Percentiles rank a stretch among this genome's conserved stretches.
Conservation (phyloP, 2,113 vertebrate species). For the Percina caprodes region DNA sequence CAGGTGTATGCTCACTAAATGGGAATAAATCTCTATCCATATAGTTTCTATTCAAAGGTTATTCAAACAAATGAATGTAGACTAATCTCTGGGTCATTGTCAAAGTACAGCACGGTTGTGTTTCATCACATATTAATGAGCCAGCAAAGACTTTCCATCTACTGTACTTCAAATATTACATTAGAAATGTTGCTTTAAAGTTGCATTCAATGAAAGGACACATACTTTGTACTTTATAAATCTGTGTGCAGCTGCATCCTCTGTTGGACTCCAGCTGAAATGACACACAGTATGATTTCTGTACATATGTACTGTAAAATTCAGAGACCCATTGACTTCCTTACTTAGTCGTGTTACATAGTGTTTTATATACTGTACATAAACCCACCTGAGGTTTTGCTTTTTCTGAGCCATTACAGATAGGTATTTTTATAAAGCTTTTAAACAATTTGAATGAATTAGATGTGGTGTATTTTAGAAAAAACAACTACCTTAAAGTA, state of each 20-base stretch:
- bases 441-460: neutral
- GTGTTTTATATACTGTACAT: neutral
- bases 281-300: slow-evolving; percentile 1
- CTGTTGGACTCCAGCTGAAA: neutral
- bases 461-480: neutral
- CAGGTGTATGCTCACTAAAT: too few species aligned
- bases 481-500: neutral
- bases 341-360: neutral
- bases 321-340: neutral
- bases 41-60: too few species aligned
- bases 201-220: neutral
- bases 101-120: neutral
- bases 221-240: neutral
- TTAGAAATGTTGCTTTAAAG: neutral
- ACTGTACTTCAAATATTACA: too few species aligned
- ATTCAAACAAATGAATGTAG: neutral
- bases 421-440: neutral
- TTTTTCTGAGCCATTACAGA: neutral
- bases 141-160: neutral
- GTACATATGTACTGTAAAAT: neutral
- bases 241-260: neutral
- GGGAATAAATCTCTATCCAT: too few species aligned
- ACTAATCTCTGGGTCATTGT: neutral
- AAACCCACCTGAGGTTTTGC: neutral
- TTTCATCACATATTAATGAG: neutral